These are phyloP conservation scores for Bradypodion ventrale DNA, from an alignment of 2,797 vertebrate species.

Conservation along the genomic window DNA sequence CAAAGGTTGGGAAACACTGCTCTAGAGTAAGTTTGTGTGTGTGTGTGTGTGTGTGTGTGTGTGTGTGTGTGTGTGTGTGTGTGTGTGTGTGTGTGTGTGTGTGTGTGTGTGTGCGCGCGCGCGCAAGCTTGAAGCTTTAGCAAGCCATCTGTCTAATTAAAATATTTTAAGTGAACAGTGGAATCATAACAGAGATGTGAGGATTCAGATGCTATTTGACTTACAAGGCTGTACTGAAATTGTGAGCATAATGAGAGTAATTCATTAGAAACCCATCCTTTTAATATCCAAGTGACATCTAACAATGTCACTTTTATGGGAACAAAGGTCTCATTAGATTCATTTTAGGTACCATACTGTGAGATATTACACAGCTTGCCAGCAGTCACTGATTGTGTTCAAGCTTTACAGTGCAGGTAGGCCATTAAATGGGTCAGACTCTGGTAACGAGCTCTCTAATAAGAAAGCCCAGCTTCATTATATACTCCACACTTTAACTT, in stretches of 20 bases:
- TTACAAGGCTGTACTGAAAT: constrained; percentile 24
- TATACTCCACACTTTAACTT: constrained; percentile 38
- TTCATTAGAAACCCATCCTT: constrained; percentile 28
- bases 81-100: too few relatives aligned
- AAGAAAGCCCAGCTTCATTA: constrained; percentile 34
- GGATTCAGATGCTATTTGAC: not conserved
- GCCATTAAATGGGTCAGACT: constrained; percentile 15
- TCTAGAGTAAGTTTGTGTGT: not conserved
- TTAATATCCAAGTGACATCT: constrained; percentile 7
- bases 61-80: too few relatives aligned
- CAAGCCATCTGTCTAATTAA: constrained; percentile 4
- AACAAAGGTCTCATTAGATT: constrained; percentile 36
- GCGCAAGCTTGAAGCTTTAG: not conserved
- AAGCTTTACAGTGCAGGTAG: constrained; percentile 16
- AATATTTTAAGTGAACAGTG: constrained; percentile 6
- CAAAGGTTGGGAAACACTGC: too few relatives aligned
- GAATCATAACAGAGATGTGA: constrained; percentile 19
- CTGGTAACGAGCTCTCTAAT: constrained; percentile 33
- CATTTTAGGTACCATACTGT: constrained; percentile 30
- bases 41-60: too few relatives aligned
- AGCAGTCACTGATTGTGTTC: not conserved
- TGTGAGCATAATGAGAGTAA: constrained; percentile 22
- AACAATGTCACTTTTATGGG: constrained; percentile 5
- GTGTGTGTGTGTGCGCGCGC: too few relatives aligned
- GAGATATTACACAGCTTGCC: constrained; percentile 6